Percentiles rank a stretch among this genome's conserved stretches.
These are phyloP conservation scores for Palythoa caribaeorum DNA, from an alignment of 92 coral and sea anemone genomes.

Conservation along the genomic window DNA sequence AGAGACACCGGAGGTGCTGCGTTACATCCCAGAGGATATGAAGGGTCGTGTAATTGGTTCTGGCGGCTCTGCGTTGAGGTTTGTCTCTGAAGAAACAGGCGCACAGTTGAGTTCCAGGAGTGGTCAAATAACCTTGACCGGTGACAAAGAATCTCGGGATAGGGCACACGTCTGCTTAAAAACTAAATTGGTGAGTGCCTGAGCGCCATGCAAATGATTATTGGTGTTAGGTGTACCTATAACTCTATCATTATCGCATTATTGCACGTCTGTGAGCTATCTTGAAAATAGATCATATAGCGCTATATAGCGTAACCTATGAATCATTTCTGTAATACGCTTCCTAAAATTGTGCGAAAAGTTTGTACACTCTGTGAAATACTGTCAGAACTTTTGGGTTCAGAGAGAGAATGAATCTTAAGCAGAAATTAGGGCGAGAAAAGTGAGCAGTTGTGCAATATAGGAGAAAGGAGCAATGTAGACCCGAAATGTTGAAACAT, in stretches of 20 bases:
- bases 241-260: neutral
- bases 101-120: neutral
- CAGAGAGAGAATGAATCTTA: too few relatives aligned
- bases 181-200: slow-evolving; percentile 1
- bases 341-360: too few relatives aligned
- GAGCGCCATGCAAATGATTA: too few relatives aligned
- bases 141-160: neutral
- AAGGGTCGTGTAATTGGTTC: slow-evolving; percentile 25
- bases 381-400: too few relatives aligned
- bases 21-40: slow-evolving; percentile 5
- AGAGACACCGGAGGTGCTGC: slow-evolving; percentile 5
- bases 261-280: neutral
- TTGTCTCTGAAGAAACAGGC: slow-evolving; percentile 22
- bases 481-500: too few relatives aligned
- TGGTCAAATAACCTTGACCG: slow-evolving; percentile 14
- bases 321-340: too few relatives aligned
- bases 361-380: too few relatives aligned
- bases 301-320: too few relatives aligned
- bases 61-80: slow-evolving; percentile 14
- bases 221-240: neutral
- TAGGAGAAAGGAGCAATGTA: too few relatives aligned
- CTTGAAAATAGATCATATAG: too few relatives aligned
- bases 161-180: slow-evolving; percentile 10
- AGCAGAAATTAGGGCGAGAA: too few relatives aligned
- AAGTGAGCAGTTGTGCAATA: too few relatives aligned